A percentile compares a stretch with the other conserved stretches of the same genome.
phyloP scores from a whole-genome alignment of 2,113 vertebrate genomes.

The Glareola pratincola region DNA sequence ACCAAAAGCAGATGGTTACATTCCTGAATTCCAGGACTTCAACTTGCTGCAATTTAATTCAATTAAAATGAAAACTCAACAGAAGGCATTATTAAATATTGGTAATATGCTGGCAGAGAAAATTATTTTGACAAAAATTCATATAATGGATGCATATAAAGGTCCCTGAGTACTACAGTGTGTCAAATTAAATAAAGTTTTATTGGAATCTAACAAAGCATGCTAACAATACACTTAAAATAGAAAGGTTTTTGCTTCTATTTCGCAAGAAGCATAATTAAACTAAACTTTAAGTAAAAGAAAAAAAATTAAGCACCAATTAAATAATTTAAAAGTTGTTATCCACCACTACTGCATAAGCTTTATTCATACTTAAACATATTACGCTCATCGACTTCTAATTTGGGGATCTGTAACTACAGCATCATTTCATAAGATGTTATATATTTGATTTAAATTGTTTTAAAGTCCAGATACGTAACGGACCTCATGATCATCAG shows the following conservation, averaged over 20 bases:
- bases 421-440: background rate
- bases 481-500: background rate
- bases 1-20: constrained; percentile 61
- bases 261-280: constrained; percentile 51
- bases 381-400: background rate
- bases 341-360: background rate
- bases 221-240: constrained; percentile 44
- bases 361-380: constrained; percentile 39
- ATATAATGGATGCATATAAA: constrained; percentile 69
- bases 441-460: background rate
- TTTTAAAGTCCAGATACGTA: background rate
- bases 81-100: constrained; percentile 69
- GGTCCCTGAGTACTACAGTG: constrained; percentile 40
- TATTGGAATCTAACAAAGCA: constrained; percentile 59
- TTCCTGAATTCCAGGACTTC: constrained; percentile 63
- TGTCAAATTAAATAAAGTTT: constrained; percentile 67
- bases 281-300: constrained; percentile 10
- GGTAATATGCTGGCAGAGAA: constrained; percentile 60
- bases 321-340: constrained; percentile 36
- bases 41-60: constrained; percentile 64
- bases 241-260: constrained; percentile 22
- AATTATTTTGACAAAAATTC: constrained; percentile 75
- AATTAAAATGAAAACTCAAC: constrained; percentile 70
- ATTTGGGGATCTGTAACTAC: constrained; percentile 1
- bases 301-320: constrained; percentile 17